Base-by-base conservation (phyloP, 2,113 vertebrate genomes). In the Apodemus sylvaticus region DNA sequence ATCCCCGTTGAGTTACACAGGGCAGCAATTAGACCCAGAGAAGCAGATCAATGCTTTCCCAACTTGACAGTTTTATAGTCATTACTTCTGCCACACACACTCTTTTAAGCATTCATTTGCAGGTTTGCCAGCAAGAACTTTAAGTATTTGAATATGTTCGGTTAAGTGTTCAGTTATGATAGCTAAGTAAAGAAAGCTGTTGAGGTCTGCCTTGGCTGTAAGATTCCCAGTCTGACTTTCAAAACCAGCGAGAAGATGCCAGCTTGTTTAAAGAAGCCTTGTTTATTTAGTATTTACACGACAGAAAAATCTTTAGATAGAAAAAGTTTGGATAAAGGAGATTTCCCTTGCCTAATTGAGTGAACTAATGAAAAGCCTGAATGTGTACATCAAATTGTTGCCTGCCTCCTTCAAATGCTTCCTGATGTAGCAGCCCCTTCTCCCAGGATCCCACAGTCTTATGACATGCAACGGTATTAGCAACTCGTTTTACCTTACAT, bases 51-150 rank as follows among this genome's bases (percentile, higher is more conserved):
- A 24, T 93, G 92, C 66, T 92, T 93, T 92, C 87, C 60, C 81
- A 93, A 94, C 31, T 64, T 96, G 92, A 94, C 93, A 64, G 94
- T 97, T 97, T 97, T 94, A 96, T 86, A 94, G 89, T 96, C 74
- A 55, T 93, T 96, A 93, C 62, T 95, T 42, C 66, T 74, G 93
- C 88, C 77, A 86, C 82, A 83, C 83, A 91, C 82, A 89, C 96
- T 91, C 77, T 94, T 94, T 94, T 58, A 95, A 96, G 89, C 51
- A 86, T 73, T 91, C 87, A 89, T 95, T 94, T 95, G 82, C 90
- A 97, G 86, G 96, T 95, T 94, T 93, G 74, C 92, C 68, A 91
- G 89, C 60, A 93, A 91, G 42, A 92, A 91, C 78, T 78, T 62
- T 78, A 96, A 77, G 51, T 76, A 91, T 97, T 94, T 95, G 91